These are phyloP conservation scores for Ginglymostoma cirratum DNA, from an alignment of 2,113 vertebrate genomes.

Conservation along the genomic window DNA sequence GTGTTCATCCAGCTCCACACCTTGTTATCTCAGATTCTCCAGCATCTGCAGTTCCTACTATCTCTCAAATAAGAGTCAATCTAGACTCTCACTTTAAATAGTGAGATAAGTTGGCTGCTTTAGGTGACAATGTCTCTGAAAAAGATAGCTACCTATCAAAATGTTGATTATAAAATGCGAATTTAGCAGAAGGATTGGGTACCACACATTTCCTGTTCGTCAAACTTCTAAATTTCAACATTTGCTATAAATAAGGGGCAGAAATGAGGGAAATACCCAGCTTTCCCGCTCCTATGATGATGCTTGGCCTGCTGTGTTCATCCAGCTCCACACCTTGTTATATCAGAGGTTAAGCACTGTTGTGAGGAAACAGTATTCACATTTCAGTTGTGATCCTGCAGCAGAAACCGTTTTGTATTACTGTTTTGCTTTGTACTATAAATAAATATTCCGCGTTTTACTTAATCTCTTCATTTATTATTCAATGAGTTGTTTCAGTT, in stretches of 20 bases:
- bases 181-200: neutral
- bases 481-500: neutral
- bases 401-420: neutral
- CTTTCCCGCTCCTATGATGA: too few relatives aligned
- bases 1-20: too few relatives aligned
- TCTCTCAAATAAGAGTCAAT: neutral
- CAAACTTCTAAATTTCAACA: neutral
- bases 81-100: neutral
- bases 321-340: too few relatives aligned
- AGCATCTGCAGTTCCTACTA: neutral
- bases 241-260: neutral
- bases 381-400: neutral
- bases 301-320: too few relatives aligned
- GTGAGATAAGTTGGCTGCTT: neutral
- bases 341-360: neutral
- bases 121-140: neutral
- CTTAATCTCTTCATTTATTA: neutral
- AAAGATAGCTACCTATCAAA: neutral
- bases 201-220: neutral
- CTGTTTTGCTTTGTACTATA: neutral
- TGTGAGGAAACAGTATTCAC: neutral
- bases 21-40: too few relatives aligned
- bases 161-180: neutral
- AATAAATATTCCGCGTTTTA: neutral
- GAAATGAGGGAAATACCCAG: neutral